Conservation (phyloP, 2,113 vertebrate species). For the Microcebus griseorufus region DNA sequence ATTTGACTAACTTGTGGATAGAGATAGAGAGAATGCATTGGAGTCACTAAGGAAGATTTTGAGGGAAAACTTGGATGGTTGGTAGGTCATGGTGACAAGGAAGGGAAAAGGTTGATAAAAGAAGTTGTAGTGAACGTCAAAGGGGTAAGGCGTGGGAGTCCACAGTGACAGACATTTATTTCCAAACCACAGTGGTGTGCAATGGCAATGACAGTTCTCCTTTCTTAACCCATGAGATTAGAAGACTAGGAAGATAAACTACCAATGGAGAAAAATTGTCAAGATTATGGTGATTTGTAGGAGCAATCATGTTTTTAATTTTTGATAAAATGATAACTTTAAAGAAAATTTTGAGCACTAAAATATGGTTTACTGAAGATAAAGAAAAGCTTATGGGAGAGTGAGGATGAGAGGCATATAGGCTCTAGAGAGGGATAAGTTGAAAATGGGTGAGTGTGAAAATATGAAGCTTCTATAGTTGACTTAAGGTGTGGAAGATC, state of each 20-base stretch:
- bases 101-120: background rate
- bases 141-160: background rate
- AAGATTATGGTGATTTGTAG: background rate
- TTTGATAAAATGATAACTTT: background rate
- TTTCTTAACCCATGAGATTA: background rate
- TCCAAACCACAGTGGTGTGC: background rate
- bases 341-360: background rate
- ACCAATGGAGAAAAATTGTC: accelerated
- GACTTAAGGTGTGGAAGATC: background rate
- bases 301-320: background rate
- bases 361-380: background rate
- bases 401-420: background rate
- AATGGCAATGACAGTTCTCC: background rate
- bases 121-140: background rate
- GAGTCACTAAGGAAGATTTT: background rate
- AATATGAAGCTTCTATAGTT: background rate
- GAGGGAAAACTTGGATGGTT: background rate
- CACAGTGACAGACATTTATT: too few relatives aligned
- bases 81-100: background rate
- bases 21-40: background rate
- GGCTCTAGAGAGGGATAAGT: too few relatives aligned
- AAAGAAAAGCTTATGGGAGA: background rate
- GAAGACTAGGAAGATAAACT: background rate
- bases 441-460: background rate
- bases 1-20: background rate